Base-by-base conservation (phyloP, 1,140 invertebrate genomes). In the Pectinophora gossypiella region DNA sequence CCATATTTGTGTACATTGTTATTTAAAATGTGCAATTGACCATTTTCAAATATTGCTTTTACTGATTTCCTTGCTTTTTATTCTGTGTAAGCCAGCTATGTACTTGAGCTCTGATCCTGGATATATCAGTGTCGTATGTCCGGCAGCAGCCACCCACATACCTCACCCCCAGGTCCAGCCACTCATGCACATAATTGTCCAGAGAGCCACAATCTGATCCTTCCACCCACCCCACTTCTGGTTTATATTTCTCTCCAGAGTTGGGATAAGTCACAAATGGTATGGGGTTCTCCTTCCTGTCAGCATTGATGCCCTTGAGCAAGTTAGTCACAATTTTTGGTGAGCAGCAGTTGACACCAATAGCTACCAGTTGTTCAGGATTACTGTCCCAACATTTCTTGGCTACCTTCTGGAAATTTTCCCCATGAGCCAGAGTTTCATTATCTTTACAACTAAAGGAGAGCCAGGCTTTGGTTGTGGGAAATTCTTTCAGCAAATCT, bases 81-180 rank as follows among this genome's bases (percentile, higher is more conserved):
- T 63, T 53, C 15, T 36, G 40, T 3, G 56, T 35, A 13, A 62
- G 9, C 89, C 89, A 90, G 47, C 66, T 72, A 19, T 85, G 60
- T 5, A 90, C 87, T 76, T 88, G 69, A 13, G 64, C 73, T 21
- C 68, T 61, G 48, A 91, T 89, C 2, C 76, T 66, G 21, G 72
- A 77, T 12, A 95, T 91, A 69, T 95, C 93, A 3, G 89, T 72
- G 10, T 90, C 90, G 61, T 90, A 89, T 0, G 93, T 93, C 55
- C 93, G 87, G 70, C 95, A 96, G 68, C 95, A 96, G 1, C 95
- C 94, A 6, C 95, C 95, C 50, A 96, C 89, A 68, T 91, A 94
- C 51, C 85, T 88, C 0, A 93, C 93, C 3, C 94, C 94, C 10
- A 91, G 62, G 38, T 93, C 78, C 1, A 95, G 65, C 94, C 94